Conservation (phyloP, 2,797 vertebrate genomes). For the Mormyrus proboscirostris region DNA sequence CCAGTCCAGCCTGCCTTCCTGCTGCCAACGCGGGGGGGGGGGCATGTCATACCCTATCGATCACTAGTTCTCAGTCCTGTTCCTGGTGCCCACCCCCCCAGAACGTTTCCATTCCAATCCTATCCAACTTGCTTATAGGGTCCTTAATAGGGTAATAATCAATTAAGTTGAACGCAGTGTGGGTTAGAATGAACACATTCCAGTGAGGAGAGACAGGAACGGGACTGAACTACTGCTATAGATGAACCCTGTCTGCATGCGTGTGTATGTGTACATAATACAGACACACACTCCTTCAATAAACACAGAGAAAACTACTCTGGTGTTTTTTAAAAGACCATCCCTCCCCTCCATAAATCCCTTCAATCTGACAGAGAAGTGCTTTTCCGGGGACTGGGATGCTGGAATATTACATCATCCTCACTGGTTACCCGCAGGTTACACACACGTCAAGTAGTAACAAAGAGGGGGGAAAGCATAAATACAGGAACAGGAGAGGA, state of each 20-base stretch:
- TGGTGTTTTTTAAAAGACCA: neutral
- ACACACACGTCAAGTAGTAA: neutral
- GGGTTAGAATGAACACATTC: constrained; percentile 21
- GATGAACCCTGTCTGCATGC: constrained; percentile 32
- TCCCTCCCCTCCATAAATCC: neutral
- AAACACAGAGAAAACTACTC: neutral
- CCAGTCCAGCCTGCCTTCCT: neutral
- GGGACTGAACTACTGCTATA: constrained; percentile 23
- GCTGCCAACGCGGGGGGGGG: neutral
- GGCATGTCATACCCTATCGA: constrained; percentile 36
- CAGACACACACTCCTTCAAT: neutral
- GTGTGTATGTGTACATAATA: neutral
- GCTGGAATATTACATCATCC: neutral
- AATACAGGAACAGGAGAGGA: neutral
- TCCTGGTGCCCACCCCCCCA: neutral
- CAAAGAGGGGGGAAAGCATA: neutral
- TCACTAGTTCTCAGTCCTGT: neutral
- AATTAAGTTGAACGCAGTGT: neutral
- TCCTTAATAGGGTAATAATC: neutral
- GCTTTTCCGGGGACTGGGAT: neutral
- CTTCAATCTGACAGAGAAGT: neutral
- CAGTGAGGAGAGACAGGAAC: constrained; percentile 46
- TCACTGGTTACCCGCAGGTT: neutral
- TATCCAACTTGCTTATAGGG: neutral
- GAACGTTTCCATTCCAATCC: neutral